These are phyloP conservation scores for Rhinatrema bivittatum DNA, from an alignment of 2,797 vertebrate genomes.

Conservation along the genomic window DNA sequence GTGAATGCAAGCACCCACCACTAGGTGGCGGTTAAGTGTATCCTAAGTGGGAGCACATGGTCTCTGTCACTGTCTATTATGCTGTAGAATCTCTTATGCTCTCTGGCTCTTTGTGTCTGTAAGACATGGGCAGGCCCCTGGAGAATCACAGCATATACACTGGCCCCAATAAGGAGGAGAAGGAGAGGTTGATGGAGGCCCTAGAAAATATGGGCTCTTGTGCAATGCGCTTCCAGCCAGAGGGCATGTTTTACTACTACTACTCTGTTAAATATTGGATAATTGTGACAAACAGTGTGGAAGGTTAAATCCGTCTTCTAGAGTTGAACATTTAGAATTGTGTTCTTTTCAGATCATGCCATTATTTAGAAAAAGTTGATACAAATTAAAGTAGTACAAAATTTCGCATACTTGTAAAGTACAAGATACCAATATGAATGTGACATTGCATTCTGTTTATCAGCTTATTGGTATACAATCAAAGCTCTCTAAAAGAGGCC, in stretches of 20 bases:
- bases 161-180: no score
- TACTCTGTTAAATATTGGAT: conserved; percentile 17
- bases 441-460: conserved; percentile 12
- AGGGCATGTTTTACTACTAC: no score
- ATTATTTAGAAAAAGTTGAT: conserved; percentile 18
- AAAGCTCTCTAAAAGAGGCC: conserved; percentile 15
- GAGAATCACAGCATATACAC: no score
- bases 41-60: no score
- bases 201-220: conserved; percentile 32
- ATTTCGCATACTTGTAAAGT: conserved; percentile 10
- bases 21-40: no score
- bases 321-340: conserved; percentile 11
- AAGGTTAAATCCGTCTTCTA: conserved; percentile 10
- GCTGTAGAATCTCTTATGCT: no score
- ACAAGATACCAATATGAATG: conserved; percentile 2
- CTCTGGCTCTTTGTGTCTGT: no score
- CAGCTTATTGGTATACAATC: conserved; percentile 8
- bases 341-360: conserved; percentile 13
- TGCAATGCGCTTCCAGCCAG: conserved; percentile 24
- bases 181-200: neutral
- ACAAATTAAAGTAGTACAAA: neutral
- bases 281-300: conserved; percentile 27
- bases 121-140: no score
- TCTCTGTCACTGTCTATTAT: no score
- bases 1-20: no score